Conservation (phyloP, 2,797 vertebrate genomes). For the Babyrousa celebensis region DNA sequence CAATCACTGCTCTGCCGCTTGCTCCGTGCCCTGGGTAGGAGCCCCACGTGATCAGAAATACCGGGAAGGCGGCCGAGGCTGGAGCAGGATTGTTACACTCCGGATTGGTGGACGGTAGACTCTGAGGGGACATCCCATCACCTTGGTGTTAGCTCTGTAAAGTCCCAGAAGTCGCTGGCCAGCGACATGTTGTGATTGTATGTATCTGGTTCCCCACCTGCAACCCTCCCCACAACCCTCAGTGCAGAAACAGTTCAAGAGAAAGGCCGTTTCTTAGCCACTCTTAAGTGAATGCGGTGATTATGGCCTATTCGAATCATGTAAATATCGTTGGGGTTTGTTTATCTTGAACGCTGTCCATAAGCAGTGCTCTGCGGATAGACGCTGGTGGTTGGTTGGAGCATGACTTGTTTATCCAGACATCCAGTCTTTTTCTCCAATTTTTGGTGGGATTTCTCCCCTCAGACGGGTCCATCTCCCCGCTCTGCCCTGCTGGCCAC, state of each 20-base stretch:
- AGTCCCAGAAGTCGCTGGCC: background rate
- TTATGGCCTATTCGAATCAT: background rate
- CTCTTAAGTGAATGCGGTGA: accelerated
- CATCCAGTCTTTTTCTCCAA: background rate
- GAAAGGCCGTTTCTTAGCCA: background rate
- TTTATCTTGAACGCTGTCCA: background rate
- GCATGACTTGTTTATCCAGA: background rate
- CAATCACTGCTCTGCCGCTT: constrained; percentile 35
- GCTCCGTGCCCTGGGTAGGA: background rate
- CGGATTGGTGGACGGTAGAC: background rate
- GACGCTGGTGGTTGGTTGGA: background rate
- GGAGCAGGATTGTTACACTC: background rate
- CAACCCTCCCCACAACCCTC: background rate
- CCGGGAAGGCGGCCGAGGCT: background rate
- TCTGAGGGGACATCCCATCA: background rate
- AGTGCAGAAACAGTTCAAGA: background rate
- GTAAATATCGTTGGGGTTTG: background rate
- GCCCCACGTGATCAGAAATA: constrained; percentile 28
- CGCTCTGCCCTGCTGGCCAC: accelerated
- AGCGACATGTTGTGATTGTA: accelerated
- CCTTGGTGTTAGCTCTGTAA: background rate
- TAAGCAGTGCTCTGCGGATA: background rate
- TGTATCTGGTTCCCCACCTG: background rate
- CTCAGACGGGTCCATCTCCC: background rate
- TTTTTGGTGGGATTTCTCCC: background rate